Base-by-base conservation (phyloP, 2,888 invertebrate species). In the Rhyacophila evoluta region DNA sequence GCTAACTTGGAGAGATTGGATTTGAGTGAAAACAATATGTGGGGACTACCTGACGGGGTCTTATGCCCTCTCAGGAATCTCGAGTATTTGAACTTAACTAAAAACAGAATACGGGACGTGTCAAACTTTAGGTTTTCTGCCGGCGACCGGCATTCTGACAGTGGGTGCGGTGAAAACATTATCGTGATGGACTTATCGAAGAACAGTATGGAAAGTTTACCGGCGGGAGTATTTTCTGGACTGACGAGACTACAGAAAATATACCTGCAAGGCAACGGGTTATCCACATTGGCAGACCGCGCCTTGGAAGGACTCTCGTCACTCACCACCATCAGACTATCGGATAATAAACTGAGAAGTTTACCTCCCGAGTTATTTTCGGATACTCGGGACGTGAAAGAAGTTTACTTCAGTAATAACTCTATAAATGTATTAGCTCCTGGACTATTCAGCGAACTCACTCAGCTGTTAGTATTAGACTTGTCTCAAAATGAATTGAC, bases 351-450 rank as follows among this genome's bases (percentile, higher is more conserved):
- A 83, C 91, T 97, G 82, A 92, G 92, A 80, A 94, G 93, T 85
- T 89, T 97, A 82, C 96, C 96, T 25, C 94, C 95, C 1, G 95
- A 95, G 86, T 88, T 97, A 75, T 95, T 97, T 86, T 90, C 93
- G 84, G 95, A 95, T 85, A 92, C 94, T 38, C 91, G 93, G 84
- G 94, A 94, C 82, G 89, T 96, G 68, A 93, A 94, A 86, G 95
- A 95, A 87, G 92, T 96, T 84, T 94, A 95, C 86, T 87, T 96
- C 77, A 93, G 94, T 84, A 95, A 95, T 86, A 96, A 96, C 86
- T 93, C 94, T 38, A 92, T 96, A 79, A 93, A 94, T 84, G 95
- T 95, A 12, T 87, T 96, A 37, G 95, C 95, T 71, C 95, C 95
- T 8, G 95, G 95, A 27, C 88, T 96, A 79, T 95, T 96, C 85